Conservation (phyloP, 2,888 invertebrate genomes). For the Xylocampa areola region DNA sequence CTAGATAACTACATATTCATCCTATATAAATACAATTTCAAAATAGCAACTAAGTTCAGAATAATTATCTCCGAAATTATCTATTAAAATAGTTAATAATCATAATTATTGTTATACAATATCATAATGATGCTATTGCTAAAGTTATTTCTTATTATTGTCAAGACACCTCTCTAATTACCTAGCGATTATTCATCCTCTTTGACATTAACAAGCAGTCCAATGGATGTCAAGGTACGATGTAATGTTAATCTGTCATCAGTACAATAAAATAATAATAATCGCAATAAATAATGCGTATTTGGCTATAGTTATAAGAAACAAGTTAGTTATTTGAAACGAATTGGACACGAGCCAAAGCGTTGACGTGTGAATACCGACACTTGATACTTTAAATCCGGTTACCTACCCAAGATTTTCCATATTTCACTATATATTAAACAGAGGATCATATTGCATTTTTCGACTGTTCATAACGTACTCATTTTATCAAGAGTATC, state of each 20-base stretch:
- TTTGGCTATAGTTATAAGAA: conserved; percentile 73
- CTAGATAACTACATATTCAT: not conserved
- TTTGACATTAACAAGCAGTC: conserved; percentile 26
- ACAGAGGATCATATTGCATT: conserved; percentile 21
- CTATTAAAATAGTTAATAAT: not conserved
- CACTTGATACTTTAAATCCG: conserved; percentile 78
- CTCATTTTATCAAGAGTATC: conserved; percentile 5
- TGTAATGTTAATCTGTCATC: conserved; percentile 39
- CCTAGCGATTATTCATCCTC: conserved; percentile 1
- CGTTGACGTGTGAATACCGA: conserved; percentile 73
- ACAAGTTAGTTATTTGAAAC: conserved; percentile 77
- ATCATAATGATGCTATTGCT: not conserved
- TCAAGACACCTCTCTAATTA: not conserved
- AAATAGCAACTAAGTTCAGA: not conserved
- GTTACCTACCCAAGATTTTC: conserved; percentile 43
- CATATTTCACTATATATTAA: conserved; percentile 34
- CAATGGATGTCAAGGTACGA: conserved; percentile 41
- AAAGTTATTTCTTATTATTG: not conserved
- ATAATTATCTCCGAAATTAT: not conserved
- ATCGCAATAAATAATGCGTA: conserved; percentile 67
- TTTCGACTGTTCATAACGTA: not conserved
- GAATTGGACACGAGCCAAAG: conserved; percentile 77
- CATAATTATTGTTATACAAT: conserved; percentile 7
- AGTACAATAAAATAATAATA: conserved; percentile 42
- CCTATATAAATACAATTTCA: no score